A percentile compares a stretch with the other conserved stretches of the same genome.
Conservation (phyloP, 2,888 invertebrate species). For the Drosophila nigritarsus region DNA sequence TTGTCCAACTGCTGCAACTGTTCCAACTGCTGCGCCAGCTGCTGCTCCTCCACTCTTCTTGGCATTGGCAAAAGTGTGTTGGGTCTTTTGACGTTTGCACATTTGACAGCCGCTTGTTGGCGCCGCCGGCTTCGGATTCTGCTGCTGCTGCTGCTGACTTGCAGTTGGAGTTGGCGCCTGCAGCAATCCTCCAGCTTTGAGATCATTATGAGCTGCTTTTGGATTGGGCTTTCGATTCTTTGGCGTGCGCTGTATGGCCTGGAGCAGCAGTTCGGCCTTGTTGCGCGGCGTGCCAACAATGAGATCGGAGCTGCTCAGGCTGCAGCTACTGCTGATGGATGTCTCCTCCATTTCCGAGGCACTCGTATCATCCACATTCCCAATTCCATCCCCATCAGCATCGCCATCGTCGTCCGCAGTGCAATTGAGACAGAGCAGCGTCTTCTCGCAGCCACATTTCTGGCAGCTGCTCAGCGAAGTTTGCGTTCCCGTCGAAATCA, state of each 20-base stretch:
- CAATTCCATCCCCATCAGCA: slow-evolving; percentile 31
- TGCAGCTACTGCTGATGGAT: slow-evolving; percentile 71
- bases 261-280: slow-evolving; percentile 86
- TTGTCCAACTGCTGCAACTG: background rate
- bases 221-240: slow-evolving; percentile 77
- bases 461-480: slow-evolving; percentile 80
- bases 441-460: slow-evolving; percentile 84
- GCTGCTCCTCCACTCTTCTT: slow-evolving; percentile 10
- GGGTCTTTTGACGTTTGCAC: slow-evolving; percentile 85
- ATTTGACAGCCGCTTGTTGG: slow-evolving; percentile 81
- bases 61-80: slow-evolving; percentile 78
- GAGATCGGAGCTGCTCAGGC: slow-evolving; percentile 76
- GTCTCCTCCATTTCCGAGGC: slow-evolving; percentile 72
- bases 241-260: slow-evolving; percentile 87
- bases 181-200: slow-evolving; percentile 28
- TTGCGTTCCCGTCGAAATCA: slow-evolving; percentile 85
- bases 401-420: slow-evolving; percentile 16
- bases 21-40: background rate
- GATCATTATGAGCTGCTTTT: slow-evolving; percentile 39
- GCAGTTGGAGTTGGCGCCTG: background rate
- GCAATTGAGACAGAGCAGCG: slow-evolving; percentile 83
- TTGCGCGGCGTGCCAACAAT: slow-evolving; percentile 83
- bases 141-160: background rate
- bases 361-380: slow-evolving; percentile 55
- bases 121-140: slow-evolving; percentile 29